These are phyloP conservation scores for Timema cristinae DNA, from an alignment of 2,888 invertebrate species.

Conservation along the genomic window DNA sequence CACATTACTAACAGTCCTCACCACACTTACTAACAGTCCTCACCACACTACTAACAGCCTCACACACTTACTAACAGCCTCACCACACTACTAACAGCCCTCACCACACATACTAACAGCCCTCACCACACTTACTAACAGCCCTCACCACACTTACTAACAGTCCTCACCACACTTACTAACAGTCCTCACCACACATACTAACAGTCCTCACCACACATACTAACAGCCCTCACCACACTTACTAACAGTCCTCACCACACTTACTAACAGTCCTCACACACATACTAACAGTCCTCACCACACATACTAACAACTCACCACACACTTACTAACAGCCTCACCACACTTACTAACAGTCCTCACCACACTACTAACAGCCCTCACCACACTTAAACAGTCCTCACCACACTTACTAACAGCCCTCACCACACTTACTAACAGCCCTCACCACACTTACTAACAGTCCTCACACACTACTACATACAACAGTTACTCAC, in stretches of 20 bases:
- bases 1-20: background rate
- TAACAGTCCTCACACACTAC: background rate
- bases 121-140: background rate
- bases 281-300: background rate
- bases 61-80: background rate
- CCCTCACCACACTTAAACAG: background rate
- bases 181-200: background rate
- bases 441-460: background rate
- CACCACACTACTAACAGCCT: background rate
- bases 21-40: background rate
- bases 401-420: background rate
- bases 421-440: background rate
- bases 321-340: background rate
- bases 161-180: background rate
- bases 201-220: background rate
- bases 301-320: background rate
- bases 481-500: background rate
- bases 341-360: background rate
- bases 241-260: background rate
- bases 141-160: background rate
- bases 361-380: background rate
- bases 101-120: background rate
- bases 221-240: background rate
- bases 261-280: background rate
- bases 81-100: background rate